These are phyloP conservation scores for Genyomyrus donnyi DNA, from an alignment of 2,113 vertebrate species.

Conservation along the genomic window DNA sequence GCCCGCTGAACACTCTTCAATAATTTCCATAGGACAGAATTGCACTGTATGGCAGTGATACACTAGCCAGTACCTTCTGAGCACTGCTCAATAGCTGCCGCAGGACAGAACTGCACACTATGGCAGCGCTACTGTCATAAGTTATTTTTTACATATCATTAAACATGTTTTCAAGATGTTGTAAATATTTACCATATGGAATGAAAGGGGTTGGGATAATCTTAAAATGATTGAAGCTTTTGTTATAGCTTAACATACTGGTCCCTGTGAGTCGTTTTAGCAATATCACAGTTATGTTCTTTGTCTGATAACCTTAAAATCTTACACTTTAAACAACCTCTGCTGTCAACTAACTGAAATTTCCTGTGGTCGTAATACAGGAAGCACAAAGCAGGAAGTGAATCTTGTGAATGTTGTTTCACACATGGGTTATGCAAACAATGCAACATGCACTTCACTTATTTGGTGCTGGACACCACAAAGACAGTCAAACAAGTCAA, in stretches of 20 bases:
- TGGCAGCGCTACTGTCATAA: neutral
- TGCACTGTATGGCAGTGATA: no score
- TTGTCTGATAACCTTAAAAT: neutral
- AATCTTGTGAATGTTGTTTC: constrained; percentile 38
- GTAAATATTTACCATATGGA: neutral
- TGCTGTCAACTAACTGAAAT: neutral
- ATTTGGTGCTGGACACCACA: neutral
- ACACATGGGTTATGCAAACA: constrained; percentile 31
- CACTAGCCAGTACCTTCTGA: no score
- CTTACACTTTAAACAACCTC: neutral
- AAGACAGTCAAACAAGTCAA: neutral
- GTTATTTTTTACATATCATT: neutral
- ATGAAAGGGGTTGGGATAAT: neutral
- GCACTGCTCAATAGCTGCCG: neutral
- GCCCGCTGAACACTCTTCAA: no score
- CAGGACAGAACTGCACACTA: neutral
- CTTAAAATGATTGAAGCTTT: neutral
- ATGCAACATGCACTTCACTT: neutral
- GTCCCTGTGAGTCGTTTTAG: neutral
- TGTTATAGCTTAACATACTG: neutral
- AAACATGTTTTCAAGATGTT: neutral
- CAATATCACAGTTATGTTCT: neutral
- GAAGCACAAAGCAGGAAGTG: constrained; percentile 25
- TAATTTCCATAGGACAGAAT: no score
- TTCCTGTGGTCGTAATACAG: constrained; percentile 53